Base-by-base conservation (phyloP, 2,113 vertebrate species). In the Chamaea fasciata region DNA sequence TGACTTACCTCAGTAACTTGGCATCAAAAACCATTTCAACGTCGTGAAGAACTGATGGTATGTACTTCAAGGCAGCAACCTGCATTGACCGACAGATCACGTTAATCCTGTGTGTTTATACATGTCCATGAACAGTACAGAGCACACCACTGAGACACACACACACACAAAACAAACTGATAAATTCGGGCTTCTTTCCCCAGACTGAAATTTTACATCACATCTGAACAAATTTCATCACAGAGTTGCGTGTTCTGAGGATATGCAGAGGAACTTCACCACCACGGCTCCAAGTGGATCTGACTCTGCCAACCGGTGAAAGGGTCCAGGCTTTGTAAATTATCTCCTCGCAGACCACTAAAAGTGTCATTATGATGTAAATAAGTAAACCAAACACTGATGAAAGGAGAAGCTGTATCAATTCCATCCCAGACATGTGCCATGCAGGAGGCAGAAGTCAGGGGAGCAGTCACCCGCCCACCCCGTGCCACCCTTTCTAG, bases 61-160 rank as follows among this genome's bases (percentile, higher is more conserved):
- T 98, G 90, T 99, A 99, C 97, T 99, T 99, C 97, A 99, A 98
- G 95, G 99, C 99, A 49, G 99, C 99, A 81, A 99, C 99, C 99
- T 99, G 92, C 67, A 96, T 63, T 70, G 81, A 96, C 13, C 95
- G 15, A 94, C 1, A 94, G 53, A 87, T 15, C 7, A 14, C 8
- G 11, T 89, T 59, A 87, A 7, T 56, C 76, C 17, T 70, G 14
- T 16, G 1, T 4, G 2, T n/a, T 73, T 37, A 2, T n/a, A 10
- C 11, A 16, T 16, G 13, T 7, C 24, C 11, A 11, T 20, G 24
- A 84, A 47, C 42, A 60, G 42, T 10, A 28, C 13, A 62, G 47
- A 84, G 16, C 42, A 64, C 31, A 71, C 24, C 16, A 30, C 15
- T 26, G 37, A 39, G 31, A 74, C 59, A 74, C 8, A 39, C 2